Evolutionary conservation across 2,888 invertebrate genomes (phyloP).

Genomic region (Chydorus sphaericus): DNA sequence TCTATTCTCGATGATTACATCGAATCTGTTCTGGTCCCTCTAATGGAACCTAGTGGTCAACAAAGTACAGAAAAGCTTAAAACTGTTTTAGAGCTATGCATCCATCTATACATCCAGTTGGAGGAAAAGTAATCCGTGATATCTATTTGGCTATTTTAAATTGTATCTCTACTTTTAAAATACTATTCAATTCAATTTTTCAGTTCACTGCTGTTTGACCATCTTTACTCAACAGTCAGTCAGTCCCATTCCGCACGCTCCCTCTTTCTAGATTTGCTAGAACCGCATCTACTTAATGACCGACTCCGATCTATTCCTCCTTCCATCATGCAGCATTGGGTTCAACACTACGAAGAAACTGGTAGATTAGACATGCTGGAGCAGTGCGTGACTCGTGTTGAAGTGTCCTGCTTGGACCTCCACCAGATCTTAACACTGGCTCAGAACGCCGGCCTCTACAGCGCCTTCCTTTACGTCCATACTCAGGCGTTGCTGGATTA

Average conservation of each 20-base stretch:
- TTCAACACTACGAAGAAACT: conserved; percentile 47
- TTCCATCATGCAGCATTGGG: conserved; percentile 52
- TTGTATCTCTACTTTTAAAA: neutral
- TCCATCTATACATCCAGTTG: conserved; percentile 2
- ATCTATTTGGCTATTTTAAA: neutral
- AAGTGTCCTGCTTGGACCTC: conserved; percentile 57
- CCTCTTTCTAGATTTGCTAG: conserved; percentile 50
- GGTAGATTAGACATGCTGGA: conserved; percentile 45
- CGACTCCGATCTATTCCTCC: conserved; percentile 47
- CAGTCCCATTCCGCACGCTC: conserved; percentile 44
- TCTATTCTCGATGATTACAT: neutral
- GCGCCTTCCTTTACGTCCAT: conserved; percentile 58
- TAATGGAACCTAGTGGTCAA: neutral
- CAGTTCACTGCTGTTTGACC: conserved; percentile 43
- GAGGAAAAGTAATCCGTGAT: neutral
- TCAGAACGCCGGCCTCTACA: conserved; percentile 45
- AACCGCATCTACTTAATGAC: conserved; percentile 51
- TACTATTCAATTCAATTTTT: conserved; percentile 21
- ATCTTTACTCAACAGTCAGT: conserved; percentile 45
- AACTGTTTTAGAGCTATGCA: neutral
- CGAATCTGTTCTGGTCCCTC: neutral
- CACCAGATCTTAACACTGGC: conserved; percentile 50
- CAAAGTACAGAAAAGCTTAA: neutral
- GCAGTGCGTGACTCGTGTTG: conserved; percentile 51
- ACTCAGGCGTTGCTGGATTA: conserved; percentile 62